Percentiles rank a stretch among this genome's conserved stretches.
phyloP scores from a whole-genome alignment of 2,888 invertebrate genomes.

The Microchrysa polita region DNA sequence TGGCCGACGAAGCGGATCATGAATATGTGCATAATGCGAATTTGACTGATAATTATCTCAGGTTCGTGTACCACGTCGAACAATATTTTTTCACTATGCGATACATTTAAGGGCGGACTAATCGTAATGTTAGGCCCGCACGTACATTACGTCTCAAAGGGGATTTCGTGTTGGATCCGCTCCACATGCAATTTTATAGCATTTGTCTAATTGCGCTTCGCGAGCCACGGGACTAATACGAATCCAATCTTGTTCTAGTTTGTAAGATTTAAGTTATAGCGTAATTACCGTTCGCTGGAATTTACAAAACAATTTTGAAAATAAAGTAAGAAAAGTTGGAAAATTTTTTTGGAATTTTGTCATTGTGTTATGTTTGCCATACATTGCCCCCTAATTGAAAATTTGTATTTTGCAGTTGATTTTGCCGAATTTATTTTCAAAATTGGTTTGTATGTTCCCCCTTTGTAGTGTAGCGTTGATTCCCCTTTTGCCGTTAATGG shows the following conservation, averaged over 20 bases:
- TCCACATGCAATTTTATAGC: not conserved
- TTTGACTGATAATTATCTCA: constrained; percentile 58
- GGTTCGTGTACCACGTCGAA: constrained; percentile 64
- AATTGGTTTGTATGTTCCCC: constrained; percentile 36
- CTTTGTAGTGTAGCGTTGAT: not conserved
- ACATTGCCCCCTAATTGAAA: not conserved
- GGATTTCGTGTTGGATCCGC: not conserved
- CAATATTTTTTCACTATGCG: constrained; percentile 53
- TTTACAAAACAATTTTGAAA: constrained; percentile 43
- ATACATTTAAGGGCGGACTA: constrained; percentile 45
- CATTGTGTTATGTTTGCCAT: constrained; percentile 1
- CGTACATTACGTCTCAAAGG: too few species aligned
- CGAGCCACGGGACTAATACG: not conserved
- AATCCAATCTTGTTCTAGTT: constrained; percentile 13
- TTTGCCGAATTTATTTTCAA: constrained; percentile 38
- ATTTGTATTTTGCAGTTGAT: not conserved
- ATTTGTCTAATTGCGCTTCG: constrained; percentile 20
- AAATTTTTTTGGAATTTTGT: constrained; percentile 12
- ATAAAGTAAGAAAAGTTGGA: constrained; percentile 31
- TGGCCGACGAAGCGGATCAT: constrained; percentile 65
- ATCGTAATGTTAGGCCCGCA: too few species aligned
- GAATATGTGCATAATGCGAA: constrained; percentile 62
- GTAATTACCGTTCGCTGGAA: not conserved
- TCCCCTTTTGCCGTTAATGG: too few species aligned
- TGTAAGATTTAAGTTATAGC: constrained; percentile 25